Base-by-base conservation (phyloP, 2,797 vertebrate genomes). In the Podarcis siculus region DNA sequence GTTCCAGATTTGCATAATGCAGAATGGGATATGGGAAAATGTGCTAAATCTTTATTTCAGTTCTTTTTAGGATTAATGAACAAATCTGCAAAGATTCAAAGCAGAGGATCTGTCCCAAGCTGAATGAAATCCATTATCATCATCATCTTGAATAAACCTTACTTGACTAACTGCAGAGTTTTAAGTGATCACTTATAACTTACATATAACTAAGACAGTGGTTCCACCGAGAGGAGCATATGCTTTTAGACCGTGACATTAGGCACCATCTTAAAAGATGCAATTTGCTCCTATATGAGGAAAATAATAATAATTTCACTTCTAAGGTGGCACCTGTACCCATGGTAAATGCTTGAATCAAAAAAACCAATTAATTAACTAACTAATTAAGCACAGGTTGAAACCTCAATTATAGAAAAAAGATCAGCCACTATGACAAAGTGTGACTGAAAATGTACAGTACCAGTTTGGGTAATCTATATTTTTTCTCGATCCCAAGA, bases 361-460 rank as follows among this genome's bases (percentile, higher is more conserved):
- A 75, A 87, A 87, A 75, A 55, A 55, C 49, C 49, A 55, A 55
- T 55, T 23, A 67, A 82, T n/a, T 15, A 37, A 64, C 35, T 39
- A 76, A 66, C 17, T 30, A 61, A n/a, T 49, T 42, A n/a, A n/a
- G n/a, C n/a, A 49, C 30, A 8, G 15, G 37, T 37, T 58, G 25
- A n/a, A 61, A 8, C 21, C 49, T 80, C n/a, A 37, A 42, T 67
- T 61, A 30, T 37, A 39, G 25, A n/a, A 23, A 61, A 89, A 93
- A 91, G 85, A 72, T 6, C 69, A 86, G 17, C 30, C 42, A 0
- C 81, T 90, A 79, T 78, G 82, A 83, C 81, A 80, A 83, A 67
- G 7, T 67, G 45, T 80, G 69, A 83, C 76, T 58, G 1, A 79
- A 30, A 89, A 82, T 72, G 90, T 91, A 89, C 55, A 80, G 81